Conservation (phyloP, 2,888 invertebrate species). For the Blastobasis adustella region DNA sequence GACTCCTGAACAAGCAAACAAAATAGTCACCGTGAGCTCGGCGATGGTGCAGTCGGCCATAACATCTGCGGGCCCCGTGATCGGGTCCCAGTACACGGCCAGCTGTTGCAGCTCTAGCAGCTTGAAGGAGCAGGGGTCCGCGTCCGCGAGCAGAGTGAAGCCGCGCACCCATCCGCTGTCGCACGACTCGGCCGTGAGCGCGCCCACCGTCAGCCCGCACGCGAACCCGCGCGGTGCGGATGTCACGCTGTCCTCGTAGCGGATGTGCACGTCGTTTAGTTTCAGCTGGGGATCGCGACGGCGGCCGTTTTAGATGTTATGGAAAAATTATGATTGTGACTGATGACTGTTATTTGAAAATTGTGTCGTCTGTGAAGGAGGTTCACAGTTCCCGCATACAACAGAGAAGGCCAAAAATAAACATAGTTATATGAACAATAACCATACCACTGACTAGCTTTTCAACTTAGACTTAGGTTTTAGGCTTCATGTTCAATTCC, state of each 20-base stretch:
- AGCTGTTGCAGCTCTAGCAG: constrained; percentile 91
- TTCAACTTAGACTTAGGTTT: too few species aligned
- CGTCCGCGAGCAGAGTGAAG: constrained; percentile 77
- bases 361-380: too few species aligned
- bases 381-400: too few species aligned
- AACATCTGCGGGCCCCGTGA: constrained; percentile 72
- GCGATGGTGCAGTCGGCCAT: constrained; percentile 79
- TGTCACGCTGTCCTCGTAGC: constrained; percentile 92
- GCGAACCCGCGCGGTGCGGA: constrained; percentile 83
- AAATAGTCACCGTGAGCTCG: constrained; percentile 78
- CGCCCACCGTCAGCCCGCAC: constrained; percentile 90
- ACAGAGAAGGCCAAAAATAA: too few species aligned
- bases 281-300: constrained; percentile 76
- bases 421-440: too few species aligned
- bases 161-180: constrained; percentile 89
- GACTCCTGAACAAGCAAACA: too few species aligned
- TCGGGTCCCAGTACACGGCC: constrained; percentile 92
- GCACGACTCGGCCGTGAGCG: constrained; percentile 93
- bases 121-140: constrained; percentile 84
- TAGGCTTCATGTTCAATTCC: too few species aligned
- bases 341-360: too few species aligned
- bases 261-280: constrained; percentile 94
- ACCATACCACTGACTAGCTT: too few species aligned
- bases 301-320: too few species aligned
- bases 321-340: too few species aligned